phyloP scores from a whole-genome alignment of 2,797 vertebrate genomes.

The Neomorphus geoffroyi region DNA sequence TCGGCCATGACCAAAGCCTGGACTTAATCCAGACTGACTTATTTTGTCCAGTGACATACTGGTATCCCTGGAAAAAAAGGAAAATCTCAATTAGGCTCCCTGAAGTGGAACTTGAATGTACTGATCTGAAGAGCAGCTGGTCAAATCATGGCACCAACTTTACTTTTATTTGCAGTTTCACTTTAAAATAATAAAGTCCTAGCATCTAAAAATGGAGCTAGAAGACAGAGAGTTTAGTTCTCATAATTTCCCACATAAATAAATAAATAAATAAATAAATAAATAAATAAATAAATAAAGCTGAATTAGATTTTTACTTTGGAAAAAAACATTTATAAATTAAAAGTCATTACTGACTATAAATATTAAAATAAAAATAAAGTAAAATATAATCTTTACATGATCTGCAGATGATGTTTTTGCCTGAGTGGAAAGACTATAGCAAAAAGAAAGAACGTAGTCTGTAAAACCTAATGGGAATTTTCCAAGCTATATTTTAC shows the following conservation, averaged over 20 bases:
- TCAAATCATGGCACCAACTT: not conserved
- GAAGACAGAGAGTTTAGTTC: not conserved
- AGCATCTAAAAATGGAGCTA: not conserved
- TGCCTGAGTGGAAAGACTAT: not conserved
- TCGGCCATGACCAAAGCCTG: slow-evolving; percentile 28
- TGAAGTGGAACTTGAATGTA: not conserved
- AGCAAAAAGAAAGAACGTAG: not conserved
- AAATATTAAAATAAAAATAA: not conserved
- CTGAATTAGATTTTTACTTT: too few relatives aligned
- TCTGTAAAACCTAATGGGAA: not conserved
- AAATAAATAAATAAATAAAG: too few relatives aligned
- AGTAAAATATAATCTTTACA: not conserved
- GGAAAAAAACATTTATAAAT: not conserved
- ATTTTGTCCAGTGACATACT: not conserved
- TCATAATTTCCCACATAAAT: not conserved
- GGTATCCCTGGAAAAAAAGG: not conserved
- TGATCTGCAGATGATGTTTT: not conserved
- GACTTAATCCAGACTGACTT: slow-evolving; percentile 37
- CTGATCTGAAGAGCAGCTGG: not conserved
- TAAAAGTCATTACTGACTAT: not conserved
- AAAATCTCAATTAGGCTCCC: slow-evolving; percentile 15
- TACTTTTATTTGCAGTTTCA: not conserved
- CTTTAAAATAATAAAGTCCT: not conserved
- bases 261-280: too few relatives aligned
- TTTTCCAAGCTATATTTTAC: not conserved